phyloP scores from a whole-genome alignment of 2,888 invertebrate genomes.

The Morpho deidamia region DNA sequence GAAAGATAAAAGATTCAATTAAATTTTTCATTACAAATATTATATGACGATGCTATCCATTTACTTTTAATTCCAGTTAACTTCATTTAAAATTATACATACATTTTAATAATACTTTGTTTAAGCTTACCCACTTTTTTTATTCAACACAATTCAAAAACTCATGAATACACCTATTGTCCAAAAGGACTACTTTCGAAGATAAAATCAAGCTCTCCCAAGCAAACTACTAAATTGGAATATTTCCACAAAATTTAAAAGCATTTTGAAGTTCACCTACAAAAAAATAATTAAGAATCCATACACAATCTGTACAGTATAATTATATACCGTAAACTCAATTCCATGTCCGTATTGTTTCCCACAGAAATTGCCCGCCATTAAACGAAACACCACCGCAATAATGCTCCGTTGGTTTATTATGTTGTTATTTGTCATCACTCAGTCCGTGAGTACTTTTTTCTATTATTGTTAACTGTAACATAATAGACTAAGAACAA shows the following conservation, averaged over 20 bases:
- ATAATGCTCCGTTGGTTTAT: constrained; percentile 40
- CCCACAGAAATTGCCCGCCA: constrained; percentile 59
- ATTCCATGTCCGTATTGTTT: constrained; percentile 62
- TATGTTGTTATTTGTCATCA: constrained; percentile 29
- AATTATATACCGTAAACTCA: constrained; percentile 63
- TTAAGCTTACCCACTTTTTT: not conserved
- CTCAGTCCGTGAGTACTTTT: constrained; percentile 17
- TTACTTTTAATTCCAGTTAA: too few relatives aligned
- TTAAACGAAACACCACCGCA: constrained; percentile 55
- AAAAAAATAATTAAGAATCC: constrained; percentile 13
- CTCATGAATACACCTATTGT: not conserved
- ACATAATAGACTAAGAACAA: constrained; percentile 19
- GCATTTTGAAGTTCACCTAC: not conserved
- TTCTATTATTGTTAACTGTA: constrained; percentile 25
- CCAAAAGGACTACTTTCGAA: not conserved
- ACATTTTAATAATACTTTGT: too few relatives aligned
- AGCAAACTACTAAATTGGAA: not conserved
- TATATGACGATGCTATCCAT: too few relatives aligned
- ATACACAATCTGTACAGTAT: constrained; percentile 20
- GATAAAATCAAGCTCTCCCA: not conserved
- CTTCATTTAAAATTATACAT: too few relatives aligned
- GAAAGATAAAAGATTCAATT: too few relatives aligned
- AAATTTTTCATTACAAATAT: too few relatives aligned
- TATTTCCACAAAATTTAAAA: not conserved
- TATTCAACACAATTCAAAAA: not conserved